Evolutionary conservation across 2,888 invertebrate genomes (phyloP), one percentile per base, ranked within the genome.

Genomic region (Hirtodrosophila confusa): DNA sequence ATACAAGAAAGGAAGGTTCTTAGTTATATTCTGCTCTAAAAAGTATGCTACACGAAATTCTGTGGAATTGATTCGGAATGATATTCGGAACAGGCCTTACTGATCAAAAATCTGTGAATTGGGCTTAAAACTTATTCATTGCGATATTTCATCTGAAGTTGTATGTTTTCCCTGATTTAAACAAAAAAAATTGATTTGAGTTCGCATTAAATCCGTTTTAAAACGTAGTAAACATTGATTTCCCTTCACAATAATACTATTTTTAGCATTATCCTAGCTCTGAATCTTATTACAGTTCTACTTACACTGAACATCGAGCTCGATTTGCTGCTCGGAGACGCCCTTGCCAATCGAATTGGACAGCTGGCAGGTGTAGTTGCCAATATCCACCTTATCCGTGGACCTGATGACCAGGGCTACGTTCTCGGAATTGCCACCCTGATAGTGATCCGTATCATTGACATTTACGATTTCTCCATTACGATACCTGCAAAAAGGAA

Each of bases 301-400:
- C 96, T 95, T 93, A 97, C 97, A 97, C 67, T 95, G 93, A 7
- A 97, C 96, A 89, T 96, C 95, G 53, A 98, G 94, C 80, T 94
- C 93, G 57, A 96, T 94, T 78, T 92, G 93, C 37, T 95, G 94
- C n/a, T 94, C 94, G 8, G 97, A 96, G 72, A 93, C 93, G 8
- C 95, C 94, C 47, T 94, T 93, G 4, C 97, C 97, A 29, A 97
- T 95, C 29, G 93, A 93, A 90, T 98, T 98, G 74, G 94, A 93
- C 45, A 97, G 93, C 66, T 94, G 93, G 88, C 98, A 98, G 27
- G 94, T 94, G 91, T 98, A 98, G 85, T 95, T 94, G 50, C 97
- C 98, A 91, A 95, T 95, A 91, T 98, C 98, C 0, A 93, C 93
- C 8, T 96, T 94, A 2, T 94, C 93, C 0, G 97, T 94, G 78